Conservation (phyloP, 2,113 vertebrate genomes). For the Poeciliopsis retropinna region DNA sequence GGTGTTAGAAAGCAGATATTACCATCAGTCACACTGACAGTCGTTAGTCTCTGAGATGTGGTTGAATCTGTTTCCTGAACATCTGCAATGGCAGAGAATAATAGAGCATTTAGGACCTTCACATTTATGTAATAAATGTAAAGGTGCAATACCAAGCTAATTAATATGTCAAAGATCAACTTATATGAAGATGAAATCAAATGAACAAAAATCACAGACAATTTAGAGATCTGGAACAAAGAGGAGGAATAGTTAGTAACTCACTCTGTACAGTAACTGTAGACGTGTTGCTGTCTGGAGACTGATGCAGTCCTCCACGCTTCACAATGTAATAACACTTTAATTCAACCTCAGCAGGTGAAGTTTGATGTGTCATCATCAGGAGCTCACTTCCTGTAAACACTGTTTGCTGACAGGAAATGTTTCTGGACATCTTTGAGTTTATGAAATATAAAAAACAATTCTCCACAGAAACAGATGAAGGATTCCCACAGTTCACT, state of each 20-base stretch:
- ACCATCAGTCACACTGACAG: background rate
- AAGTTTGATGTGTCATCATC: background rate
- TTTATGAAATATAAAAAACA: slow-evolving; percentile 1
- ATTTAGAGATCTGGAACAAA: background rate
- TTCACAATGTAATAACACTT: slow-evolving; percentile 19
- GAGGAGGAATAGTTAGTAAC: background rate
- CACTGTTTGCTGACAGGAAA: slow-evolving; percentile 3
- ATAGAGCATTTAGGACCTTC: too few relatives aligned
- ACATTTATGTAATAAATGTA: background rate
- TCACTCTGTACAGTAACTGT: slow-evolving; percentile 25
- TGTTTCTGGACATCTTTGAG: background rate
- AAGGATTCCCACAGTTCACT: slow-evolving; percentile 16
- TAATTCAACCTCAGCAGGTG: slow-evolving; percentile 31
- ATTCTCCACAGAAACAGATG: slow-evolving; percentile 9
- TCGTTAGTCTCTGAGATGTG: background rate
- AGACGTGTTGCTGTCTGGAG: background rate
- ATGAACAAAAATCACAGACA: too few relatives aligned
- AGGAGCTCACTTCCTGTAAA: slow-evolving; percentile 29
- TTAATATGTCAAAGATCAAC: background rate
- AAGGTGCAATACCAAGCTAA: background rate
- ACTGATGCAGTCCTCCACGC: background rate
- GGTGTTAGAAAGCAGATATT: background rate
- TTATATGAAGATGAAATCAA: background rate
- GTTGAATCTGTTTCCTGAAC: background rate
- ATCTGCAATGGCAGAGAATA: background rate